Percentiles rank a stretch among this genome's conserved stretches.
phyloP scores from a whole-genome alignment of 2,113 vertebrate genomes.

The Anthoscopus minutus region DNA sequence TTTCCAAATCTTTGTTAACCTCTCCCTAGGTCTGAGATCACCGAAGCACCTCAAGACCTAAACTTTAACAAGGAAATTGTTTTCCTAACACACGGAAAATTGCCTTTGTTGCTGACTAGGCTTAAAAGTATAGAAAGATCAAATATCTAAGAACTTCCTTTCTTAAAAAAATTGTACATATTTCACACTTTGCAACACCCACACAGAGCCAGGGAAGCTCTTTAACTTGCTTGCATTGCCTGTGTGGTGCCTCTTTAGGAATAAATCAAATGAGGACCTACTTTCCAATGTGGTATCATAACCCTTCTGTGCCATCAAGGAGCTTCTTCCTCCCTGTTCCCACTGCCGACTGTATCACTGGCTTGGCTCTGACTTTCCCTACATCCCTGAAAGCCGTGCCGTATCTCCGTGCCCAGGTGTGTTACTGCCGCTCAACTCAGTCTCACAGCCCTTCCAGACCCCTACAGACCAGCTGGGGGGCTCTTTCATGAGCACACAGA shows the following conservation, averaged over 20 bases:
- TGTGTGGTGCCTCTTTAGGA: accelerated
- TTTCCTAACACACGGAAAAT: not conserved
- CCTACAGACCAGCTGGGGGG: accelerated
- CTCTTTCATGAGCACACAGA: accelerated
- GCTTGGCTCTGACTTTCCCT: not conserved
- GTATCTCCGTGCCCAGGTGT: accelerated
- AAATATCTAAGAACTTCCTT: not conserved
- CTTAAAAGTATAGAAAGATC: not conserved
- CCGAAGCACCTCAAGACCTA: not conserved
- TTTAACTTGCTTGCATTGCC: not conserved
- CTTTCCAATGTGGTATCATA: not conserved
- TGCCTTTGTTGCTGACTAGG: not conserved
- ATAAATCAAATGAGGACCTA: not conserved
- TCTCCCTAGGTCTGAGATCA: not conserved
- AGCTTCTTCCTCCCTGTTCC: not conserved
- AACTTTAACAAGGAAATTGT: not conserved
- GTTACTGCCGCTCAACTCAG: not conserved
- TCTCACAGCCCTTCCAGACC: not conserved
- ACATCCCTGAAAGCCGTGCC: not conserved
- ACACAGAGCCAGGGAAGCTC: not conserved
- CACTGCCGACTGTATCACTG: too few relatives aligned
- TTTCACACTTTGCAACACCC: not conserved
- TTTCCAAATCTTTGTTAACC: not conserved
- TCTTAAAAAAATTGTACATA: not conserved
- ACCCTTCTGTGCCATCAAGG: not conserved